Evolutionary conservation across 2,113 vertebrate species (phyloP), one percentile per base, ranked within the genome.

Genomic region (Herpetotheres cachinnans): DNA sequence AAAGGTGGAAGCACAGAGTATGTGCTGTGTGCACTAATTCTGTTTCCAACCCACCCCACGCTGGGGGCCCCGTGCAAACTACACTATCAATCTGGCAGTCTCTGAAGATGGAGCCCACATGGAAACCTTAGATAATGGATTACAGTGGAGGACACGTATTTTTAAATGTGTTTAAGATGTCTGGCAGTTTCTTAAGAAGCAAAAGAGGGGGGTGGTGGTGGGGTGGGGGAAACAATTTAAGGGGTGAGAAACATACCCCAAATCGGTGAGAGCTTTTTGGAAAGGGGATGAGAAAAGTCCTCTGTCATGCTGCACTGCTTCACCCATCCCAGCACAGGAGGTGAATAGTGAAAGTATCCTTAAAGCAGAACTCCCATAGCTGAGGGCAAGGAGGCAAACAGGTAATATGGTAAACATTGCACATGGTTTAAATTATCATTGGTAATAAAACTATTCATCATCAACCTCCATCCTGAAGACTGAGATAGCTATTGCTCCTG

Each of bases 111-210:
- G 59, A 91, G 56, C 69, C 82, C 94, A 89, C 73, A 69, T 69
- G 90, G 94, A 80, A 96, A 70, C 47, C 9, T 89, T 38, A 83
- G 54, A 89, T 92, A 96, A 96, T 80, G 58, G 91, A 79, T 96
- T 96, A 74, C 94, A 78, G 83, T 65, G n/a, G 66, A 92, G 80
- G 89, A 85, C 42, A 76, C 69, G n/a, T 29, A 76, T 50, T 97
- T 94, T 71, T 49, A 93, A 96, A 96, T 84, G 78, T 49, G 59
- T 96, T 97, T 91, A 96, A 96, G 91, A 95, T 95, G 71, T 90
- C 81, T 95, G 81, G 42, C 83, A 89, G 40, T 25, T 93, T 65
- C 71, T 69, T 76, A 82, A 71, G 78, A 91, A 67, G 29, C 16
- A 55, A 65, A 36, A 90, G 61, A 54, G 24, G 34, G 42, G 42